Conservation (phyloP, 2,113 vertebrate species). For the Blennius ocellaris region DNA sequence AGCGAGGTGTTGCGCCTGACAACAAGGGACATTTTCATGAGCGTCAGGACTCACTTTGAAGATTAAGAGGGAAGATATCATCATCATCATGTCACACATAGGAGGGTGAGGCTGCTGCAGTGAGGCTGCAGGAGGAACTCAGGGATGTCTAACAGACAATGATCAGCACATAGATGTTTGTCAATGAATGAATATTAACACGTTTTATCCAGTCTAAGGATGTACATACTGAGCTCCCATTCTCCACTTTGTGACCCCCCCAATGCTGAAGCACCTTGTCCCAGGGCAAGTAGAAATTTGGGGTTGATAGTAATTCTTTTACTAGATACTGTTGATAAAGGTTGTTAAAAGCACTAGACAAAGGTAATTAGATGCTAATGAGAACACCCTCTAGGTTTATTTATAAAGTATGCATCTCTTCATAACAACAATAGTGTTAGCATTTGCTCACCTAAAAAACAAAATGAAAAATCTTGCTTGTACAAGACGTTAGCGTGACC, state of each 20-base stretch:
- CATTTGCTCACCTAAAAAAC: no score
- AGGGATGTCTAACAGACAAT: slow-evolving; percentile 19
- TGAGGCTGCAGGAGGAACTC: slow-evolving; percentile 21
- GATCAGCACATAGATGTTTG: slow-evolving; percentile 1
- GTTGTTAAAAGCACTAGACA: no score
- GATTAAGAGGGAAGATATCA: slow-evolving; percentile 66
- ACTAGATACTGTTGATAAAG: no score
- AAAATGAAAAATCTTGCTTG: no score
- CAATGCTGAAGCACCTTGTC: slow-evolving; percentile 7
- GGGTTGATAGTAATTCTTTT: no score
- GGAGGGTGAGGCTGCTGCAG: slow-evolving; percentile 34
- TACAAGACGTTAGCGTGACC: no score
- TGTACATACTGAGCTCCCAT: slow-evolving; percentile 6
- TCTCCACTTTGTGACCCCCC: neutral
- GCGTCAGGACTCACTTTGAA: slow-evolving; percentile 73
- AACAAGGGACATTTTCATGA: slow-evolving; percentile 54
- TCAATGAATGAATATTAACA: slow-evolving; percentile 30
- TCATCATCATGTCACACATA: slow-evolving; percentile 31
- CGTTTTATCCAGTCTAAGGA: slow-evolving; percentile 3
- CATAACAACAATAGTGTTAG: no score
- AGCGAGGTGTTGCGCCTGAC: slow-evolving; percentile 11
- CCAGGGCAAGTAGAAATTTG: no score
- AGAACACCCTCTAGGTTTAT: no score
- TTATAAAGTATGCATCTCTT: no score
- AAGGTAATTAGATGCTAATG: no score